Evolutionary conservation across 2,797 vertebrate species (phyloP).

Genomic region (Lemur catta): DNA sequence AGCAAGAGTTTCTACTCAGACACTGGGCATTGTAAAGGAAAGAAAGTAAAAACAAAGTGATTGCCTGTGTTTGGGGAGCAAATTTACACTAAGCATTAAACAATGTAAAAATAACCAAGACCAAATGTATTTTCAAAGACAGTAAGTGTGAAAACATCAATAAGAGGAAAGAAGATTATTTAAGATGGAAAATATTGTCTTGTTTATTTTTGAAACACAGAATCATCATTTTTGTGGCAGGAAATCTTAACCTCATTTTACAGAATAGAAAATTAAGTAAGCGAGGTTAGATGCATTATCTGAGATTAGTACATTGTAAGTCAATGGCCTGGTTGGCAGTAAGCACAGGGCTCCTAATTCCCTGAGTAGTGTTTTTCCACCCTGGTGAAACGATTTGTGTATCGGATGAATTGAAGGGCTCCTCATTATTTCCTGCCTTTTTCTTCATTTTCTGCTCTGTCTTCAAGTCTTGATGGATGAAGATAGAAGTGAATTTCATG

Average conservation of each 20-base stretch:
- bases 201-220: conserved; percentile 53
- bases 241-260: conserved; percentile 59
- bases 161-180: conserved; percentile 4
- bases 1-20: background rate
- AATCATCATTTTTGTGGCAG: conserved; percentile 49
- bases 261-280: conserved; percentile 32
- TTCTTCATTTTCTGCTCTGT: conserved; percentile 1
- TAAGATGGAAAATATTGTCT: conserved; percentile 48
- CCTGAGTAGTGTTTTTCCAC: background rate
- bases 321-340: background rate
- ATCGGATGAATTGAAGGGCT: background rate
- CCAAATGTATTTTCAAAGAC: background rate
- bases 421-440: background rate
- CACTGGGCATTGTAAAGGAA: background rate
- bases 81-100: background rate
- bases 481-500: background rate
- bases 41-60: background rate
- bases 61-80: background rate
- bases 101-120: conserved; percentile 32
- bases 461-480: conserved; percentile 4
- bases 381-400: background rate
- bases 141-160: conserved; percentile 29
- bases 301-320: background rate
- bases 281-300: background rate
- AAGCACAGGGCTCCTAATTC: background rate